Evolutionary conservation across 2,888 invertebrate species (phyloP).

Genomic region (Callosobruchus maculatus): DNA sequence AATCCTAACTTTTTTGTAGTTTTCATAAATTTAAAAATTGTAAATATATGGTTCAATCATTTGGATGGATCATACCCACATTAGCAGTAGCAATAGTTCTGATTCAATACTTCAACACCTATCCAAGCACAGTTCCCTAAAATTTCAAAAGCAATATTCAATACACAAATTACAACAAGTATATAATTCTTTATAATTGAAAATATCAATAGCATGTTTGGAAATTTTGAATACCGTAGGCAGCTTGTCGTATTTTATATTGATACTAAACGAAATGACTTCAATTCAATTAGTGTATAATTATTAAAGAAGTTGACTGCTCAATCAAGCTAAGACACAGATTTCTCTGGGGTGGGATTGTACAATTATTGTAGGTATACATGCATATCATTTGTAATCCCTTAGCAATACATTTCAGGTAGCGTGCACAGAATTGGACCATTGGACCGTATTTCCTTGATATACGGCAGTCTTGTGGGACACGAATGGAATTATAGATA

Average conservation of each 20-base stretch:
- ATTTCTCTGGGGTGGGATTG: neutral
- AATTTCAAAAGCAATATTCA: neutral
- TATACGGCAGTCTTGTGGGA: too few species aligned
- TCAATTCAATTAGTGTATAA: neutral
- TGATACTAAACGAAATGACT: neutral
- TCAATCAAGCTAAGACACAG: too few species aligned
- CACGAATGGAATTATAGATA: too few species aligned
- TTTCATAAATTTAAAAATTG: too few species aligned
- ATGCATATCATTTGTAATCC: neutral
- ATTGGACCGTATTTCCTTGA: neutral
- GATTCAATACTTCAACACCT: neutral
- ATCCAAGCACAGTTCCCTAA: neutral
- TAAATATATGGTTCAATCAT: too few species aligned
- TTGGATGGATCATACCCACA: neutral
- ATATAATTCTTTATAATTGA: too few species aligned
- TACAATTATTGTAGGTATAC: neutral
- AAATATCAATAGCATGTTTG: too few species aligned
- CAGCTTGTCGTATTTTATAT: too few species aligned
- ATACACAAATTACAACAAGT: too few species aligned
- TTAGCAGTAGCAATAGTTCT: neutral
- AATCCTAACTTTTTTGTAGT: too few species aligned
- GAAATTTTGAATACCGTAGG: too few species aligned
- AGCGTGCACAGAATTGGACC: neutral
- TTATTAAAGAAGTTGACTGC: too few species aligned
- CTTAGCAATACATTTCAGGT: neutral